phyloP scores from a whole-genome alignment of 2,113 vertebrate genomes.

The Egretta garzetta region DNA sequence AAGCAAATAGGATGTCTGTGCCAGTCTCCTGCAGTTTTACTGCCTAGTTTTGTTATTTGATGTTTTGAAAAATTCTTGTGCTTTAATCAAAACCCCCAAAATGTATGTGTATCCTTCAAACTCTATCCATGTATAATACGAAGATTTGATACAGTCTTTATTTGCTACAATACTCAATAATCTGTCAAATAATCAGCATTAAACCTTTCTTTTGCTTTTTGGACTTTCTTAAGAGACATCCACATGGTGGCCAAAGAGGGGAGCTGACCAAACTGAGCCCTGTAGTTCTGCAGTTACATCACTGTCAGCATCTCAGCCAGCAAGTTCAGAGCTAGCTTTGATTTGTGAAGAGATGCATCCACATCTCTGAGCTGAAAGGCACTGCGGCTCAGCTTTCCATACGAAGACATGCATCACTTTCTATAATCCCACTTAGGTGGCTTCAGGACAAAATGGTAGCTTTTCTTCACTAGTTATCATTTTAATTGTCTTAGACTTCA shows the following conservation, averaged over 20 bases:
- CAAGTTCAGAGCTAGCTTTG: rapidly evolving
- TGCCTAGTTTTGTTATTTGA: not conserved
- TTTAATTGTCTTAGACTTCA: not conserved
- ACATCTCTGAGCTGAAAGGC: not conserved
- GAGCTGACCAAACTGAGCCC: not conserved
- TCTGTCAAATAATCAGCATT: not conserved
- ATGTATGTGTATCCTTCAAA: not conserved
- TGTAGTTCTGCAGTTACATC: not conserved
- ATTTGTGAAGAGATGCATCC: not conserved
- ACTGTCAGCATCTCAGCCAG: not conserved
- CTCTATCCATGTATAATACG: not conserved
- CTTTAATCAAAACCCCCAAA: not conserved
- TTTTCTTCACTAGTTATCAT: not conserved
- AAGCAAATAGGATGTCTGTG: not conserved
- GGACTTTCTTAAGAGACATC: not conserved
- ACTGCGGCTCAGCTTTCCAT: not conserved
- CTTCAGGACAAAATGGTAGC: not conserved
- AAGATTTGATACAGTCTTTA: not conserved
- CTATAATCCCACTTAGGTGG: not conserved
- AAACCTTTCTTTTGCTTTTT: not conserved
- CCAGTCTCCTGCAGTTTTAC: not conserved
- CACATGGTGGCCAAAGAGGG: not conserved
- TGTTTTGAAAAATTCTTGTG: not conserved
- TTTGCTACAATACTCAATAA: not conserved
- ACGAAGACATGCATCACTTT: not conserved